Evolutionary conservation across 2,888 invertebrate genomes (phyloP), one percentile per base, ranked within the genome.

Genomic region (Pristionchus maxplancki): DNA sequence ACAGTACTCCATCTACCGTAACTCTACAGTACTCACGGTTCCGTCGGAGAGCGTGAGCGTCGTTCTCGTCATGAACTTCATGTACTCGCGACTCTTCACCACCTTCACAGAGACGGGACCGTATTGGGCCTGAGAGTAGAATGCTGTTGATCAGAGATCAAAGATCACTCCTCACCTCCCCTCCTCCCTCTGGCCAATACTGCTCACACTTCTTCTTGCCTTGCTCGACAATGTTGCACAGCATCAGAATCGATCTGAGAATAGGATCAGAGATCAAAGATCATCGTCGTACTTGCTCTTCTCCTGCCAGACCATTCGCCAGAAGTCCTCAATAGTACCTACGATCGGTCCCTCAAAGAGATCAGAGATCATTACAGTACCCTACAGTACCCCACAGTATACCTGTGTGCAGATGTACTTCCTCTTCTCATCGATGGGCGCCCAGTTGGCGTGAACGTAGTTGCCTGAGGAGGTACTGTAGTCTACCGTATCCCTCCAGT

Each of bases 301-400:
- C 50, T 92, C 92, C 82, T 93, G 93, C 91, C 91, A 92, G 15
- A 92, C 89, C 87, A 93, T 85, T 13, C 92, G 89, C 91, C 92
- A 93, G 88, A 93, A 92, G 84, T 93, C 93, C 20, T 92, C 91
- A 62, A 92, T 84, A 13, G 92, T 92, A 53, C 89, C 90, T 34
- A 91, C 92, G 37, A 89, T 92, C 8, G 93, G 93, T 31, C 91
- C 93, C 88, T 89, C 44, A 0, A 34, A 13, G 34, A 67, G 6
- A 34, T 86, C 62, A 48, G 44, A 24, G 53, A 24, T 82, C 82
- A 53, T n/a, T 67, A 44, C 83, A 2, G n/a, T 48, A 31, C n/a
- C 71, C 24, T 28, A 81, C n/a, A n/a, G n/a, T n/a, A n/a, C n/a
- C n/a, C n/a, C n/a, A n/a, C 37, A 31, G n/a, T 24, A 24, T 81